These are phyloP conservation scores for Helicoverpa armigera DNA, from an alignment of 1,140 invertebrate genomes.

Conservation along the genomic window DNA sequence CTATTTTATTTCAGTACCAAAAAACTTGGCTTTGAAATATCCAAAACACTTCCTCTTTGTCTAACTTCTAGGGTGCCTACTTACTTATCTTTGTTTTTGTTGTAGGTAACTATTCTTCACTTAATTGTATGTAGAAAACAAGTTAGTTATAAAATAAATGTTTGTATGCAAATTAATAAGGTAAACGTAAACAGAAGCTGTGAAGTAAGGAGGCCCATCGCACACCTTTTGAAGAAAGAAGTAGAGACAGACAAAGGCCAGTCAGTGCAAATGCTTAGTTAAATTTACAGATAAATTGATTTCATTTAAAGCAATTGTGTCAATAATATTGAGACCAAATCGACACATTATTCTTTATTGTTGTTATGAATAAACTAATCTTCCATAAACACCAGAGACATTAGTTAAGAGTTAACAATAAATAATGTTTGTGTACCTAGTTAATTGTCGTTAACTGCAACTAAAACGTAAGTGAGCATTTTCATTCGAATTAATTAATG, in stretches of 20 bases:
- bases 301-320: too few relatives aligned
- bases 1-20: conserved; percentile 7
- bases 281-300: too few relatives aligned
- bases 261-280: too few relatives aligned
- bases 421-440: neutral
- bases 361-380: too few relatives aligned
- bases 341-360: too few relatives aligned
- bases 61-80: neutral
- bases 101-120: neutral
- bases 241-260: too few relatives aligned
- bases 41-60: conserved; percentile 1
- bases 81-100: too few relatives aligned
- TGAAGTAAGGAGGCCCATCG: conserved; percentile 7
- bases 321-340: too few relatives aligned
- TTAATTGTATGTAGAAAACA: conserved; percentile 27
- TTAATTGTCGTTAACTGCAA: neutral
- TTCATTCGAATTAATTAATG: conserved; percentile 32
- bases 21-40: conserved; percentile 16
- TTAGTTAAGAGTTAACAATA: neutral
- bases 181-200: conserved; percentile 40
- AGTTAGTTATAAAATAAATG: conserved; percentile 29
- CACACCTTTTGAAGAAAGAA: too few relatives aligned
- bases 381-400: neutral
- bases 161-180: conserved; percentile 48
- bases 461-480: conserved; percentile 2